phyloP scores from a whole-genome alignment of 2,113 vertebrate species.

The Rhabdornis inornatus region DNA sequence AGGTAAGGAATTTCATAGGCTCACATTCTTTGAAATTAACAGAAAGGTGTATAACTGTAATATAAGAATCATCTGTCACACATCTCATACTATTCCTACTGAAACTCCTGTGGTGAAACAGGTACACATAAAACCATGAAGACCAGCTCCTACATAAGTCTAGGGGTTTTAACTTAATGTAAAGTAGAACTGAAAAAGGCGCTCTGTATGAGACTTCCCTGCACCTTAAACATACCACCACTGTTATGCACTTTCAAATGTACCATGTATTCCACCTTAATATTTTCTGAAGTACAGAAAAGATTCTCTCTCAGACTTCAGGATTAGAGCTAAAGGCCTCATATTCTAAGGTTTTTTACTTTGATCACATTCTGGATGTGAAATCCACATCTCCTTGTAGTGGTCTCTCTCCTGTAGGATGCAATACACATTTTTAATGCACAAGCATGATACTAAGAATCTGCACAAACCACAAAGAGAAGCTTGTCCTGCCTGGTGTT shows the following conservation, averaged over 20 bases:
- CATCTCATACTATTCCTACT: background rate
- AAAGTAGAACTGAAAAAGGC: background rate
- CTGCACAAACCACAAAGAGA: background rate
- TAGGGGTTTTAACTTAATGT: background rate
- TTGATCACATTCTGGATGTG: background rate
- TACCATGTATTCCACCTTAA: background rate
- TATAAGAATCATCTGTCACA: background rate
- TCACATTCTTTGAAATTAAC: background rate
- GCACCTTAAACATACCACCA: background rate
- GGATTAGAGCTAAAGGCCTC: background rate
- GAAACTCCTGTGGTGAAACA: background rate
- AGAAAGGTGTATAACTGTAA: background rate
- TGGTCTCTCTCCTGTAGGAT: background rate
- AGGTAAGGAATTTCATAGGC: background rate
- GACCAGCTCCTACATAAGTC: background rate
- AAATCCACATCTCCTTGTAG: background rate
- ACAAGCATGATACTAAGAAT: background rate
- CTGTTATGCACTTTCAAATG: background rate
- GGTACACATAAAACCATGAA: background rate
- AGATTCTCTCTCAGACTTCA: background rate
- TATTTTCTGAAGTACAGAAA: background rate
- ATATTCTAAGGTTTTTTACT: background rate
- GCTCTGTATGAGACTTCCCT: background rate
- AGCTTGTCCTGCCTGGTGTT: background rate
- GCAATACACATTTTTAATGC: background rate